A percentile compares a stretch with the other conserved stretches of the same genome.
Conservation (phyloP, 2,113 vertebrate species). For the Chascanopsetta lugubris region DNA sequence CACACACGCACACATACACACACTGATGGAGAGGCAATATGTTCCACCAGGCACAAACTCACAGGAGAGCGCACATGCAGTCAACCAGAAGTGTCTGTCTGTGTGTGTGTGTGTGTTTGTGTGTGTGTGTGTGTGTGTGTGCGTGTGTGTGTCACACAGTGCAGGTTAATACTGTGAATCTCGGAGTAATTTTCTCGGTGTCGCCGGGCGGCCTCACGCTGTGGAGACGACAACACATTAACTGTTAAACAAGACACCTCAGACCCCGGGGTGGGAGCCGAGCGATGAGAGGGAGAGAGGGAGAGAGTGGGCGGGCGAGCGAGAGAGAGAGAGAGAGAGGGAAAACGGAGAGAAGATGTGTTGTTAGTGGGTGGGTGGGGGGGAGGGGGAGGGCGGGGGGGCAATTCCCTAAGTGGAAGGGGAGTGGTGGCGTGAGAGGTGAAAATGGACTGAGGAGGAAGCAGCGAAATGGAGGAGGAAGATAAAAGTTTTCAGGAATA, state of each 20-base stretch:
- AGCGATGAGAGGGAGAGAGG: constrained; percentile 14
- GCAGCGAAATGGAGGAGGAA: not conserved
- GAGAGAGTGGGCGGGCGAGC: constrained; percentile 16
- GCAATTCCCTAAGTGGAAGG: constrained; percentile 5
- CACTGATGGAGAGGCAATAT: constrained; percentile 58
- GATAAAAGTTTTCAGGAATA: not conserved
- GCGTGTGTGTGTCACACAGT: constrained; percentile 44
- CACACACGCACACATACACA: constrained; percentile 45
- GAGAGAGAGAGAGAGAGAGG: constrained; percentile 8
- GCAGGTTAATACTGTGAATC: constrained; percentile 68
- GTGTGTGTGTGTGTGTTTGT: constrained; percentile 37
- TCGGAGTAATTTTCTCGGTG: constrained; percentile 68
- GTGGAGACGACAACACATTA: constrained; percentile 73
- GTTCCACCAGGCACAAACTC: constrained; percentile 53
- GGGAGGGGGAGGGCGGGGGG: not conserved
- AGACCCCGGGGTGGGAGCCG: constrained; percentile 49
- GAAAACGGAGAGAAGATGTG: not conserved
- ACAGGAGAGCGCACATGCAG: constrained; percentile 45
- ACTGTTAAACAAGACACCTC: constrained; percentile 77
- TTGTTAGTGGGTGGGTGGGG: constrained; percentile 8
- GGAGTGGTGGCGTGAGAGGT: constrained; percentile 18
- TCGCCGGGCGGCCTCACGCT: constrained; percentile 58
- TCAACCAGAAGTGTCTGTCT: constrained; percentile 36
- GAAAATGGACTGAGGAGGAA: constrained; percentile 17
- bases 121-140: constrained; percentile 20